phyloP scores from a whole-genome alignment of 2,888 invertebrate species.

The Macaria notata region DNA sequence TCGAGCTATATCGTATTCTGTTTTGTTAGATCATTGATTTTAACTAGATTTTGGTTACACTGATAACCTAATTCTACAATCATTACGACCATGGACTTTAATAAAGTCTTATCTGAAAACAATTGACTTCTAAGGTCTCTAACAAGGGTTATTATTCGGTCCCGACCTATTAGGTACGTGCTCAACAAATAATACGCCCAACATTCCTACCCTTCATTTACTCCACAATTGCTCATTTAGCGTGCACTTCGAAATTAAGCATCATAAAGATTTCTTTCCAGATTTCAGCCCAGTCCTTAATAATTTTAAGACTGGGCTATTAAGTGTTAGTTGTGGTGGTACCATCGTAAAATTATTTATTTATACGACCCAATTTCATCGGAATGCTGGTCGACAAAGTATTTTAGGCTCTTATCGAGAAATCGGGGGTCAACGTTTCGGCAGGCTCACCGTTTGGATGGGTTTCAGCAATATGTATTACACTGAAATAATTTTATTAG shows the following conservation, averaged over 20 bases:
- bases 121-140: too few species aligned
- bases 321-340: conserved; percentile 67
- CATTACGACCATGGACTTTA: too few species aligned
- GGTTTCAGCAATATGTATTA: conserved; percentile 40
- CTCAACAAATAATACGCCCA: conserved; percentile 11
- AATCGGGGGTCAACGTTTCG: conserved; percentile 76
- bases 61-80: too few species aligned
- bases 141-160: too few species aligned
- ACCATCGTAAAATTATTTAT: conserved; percentile 75
- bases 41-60: too few species aligned
- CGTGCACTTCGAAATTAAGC: conserved; percentile 47
- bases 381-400: conserved; percentile 73
- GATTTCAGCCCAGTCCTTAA: conserved; percentile 58
- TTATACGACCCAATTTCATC: conserved; percentile 75
- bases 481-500: too few species aligned
- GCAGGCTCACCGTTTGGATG: conserved; percentile 59
- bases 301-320: conserved; percentile 60
- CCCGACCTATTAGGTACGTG: not conserved
- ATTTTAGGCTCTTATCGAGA: conserved; percentile 76
- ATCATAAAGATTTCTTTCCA: conserved; percentile 49
- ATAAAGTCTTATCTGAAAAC: too few species aligned
- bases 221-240: conserved; percentile 36
- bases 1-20: too few species aligned
- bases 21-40: too few species aligned
- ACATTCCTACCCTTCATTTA: conserved; percentile 17